Evolutionary conservation across 1,140 invertebrate species (phyloP).

Genomic region (Saccostrea cuccullata): DNA sequence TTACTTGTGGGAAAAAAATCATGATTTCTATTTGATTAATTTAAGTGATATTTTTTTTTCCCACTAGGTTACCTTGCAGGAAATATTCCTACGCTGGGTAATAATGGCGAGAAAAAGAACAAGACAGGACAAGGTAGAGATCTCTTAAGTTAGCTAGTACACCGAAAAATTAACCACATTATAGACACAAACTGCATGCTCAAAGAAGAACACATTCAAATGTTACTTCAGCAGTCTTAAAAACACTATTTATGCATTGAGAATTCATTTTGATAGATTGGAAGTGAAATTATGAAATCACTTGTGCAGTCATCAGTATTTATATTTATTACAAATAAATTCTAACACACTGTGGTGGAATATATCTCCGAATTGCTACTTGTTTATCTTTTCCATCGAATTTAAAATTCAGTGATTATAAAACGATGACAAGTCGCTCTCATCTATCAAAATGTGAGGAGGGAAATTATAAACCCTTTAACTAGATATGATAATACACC

Average conservation of each 20-base stretch:
- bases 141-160: no score
- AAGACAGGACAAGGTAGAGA: constrained; percentile 49
- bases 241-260: not conserved
- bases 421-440: not conserved
- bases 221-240: no score
- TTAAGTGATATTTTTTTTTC: not conserved
- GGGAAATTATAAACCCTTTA: constrained; percentile 34
- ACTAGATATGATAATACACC: constrained; percentile 24
- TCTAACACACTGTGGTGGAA: not conserved
- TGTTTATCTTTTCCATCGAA: constrained; percentile 13
- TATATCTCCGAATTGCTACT: constrained; percentile 1
- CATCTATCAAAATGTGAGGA: constrained; percentile 14
- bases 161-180: no score
- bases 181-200: no score
- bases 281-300: not conserved
- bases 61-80: not conserved
- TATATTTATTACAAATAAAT: not conserved
- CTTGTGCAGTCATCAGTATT: not conserved
- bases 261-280: not conserved
- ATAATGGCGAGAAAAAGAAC: constrained; percentile 48
- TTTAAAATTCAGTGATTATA: constrained; percentile 1
- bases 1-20: not conserved
- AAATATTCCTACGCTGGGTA: constrained; percentile 32
- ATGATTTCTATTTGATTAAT: not conserved
- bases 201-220: no score